Evolutionary conservation across 2,113 vertebrate genomes (phyloP), one percentile per base, ranked within the genome.

Genomic region (Cyanoderma ruficeps): DNA sequence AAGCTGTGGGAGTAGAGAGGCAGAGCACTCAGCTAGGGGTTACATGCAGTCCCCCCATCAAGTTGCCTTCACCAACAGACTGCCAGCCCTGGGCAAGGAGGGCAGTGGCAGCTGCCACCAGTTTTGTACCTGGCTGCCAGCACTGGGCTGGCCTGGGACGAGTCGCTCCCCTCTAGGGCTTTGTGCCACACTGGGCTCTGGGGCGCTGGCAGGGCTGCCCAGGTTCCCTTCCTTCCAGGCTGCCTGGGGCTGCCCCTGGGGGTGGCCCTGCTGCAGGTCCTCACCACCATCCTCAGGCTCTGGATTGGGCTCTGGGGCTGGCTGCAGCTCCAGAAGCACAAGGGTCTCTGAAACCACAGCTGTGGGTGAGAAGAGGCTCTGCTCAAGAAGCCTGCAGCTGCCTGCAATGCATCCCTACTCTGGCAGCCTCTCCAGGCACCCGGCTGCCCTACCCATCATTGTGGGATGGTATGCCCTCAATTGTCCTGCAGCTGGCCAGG

Each of bases 321-420:
- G 89, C 46, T 91, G 98, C 28, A 98, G 95, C 92, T 98, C 98
- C 12, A 98, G 94, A 70, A 98, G 97, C 83, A 98, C 87, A 7
- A 98, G 94, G 94, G 98, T 98, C 78, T 92, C 97, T 0, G 97
- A 97, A 37, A 96, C 97, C 19, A 95, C 74, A 10, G 95, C 98
- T 99, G 90, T 2, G 2, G 35, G 46, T 82, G 24, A 86, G 28
- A 84, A 79, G 14, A 53, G 42, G 69, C 33, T 90, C 41, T 2
- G 11, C 25, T 24, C 0, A 0, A 42, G 23, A 71, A 76, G n/a
- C 33, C 41, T 27, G 22, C 6, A 13, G 46, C 35, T 71, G 6
- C 52, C 49, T 61, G 61, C 39, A 63, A n/a, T 75, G 31, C 61
- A 79, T 41, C 41, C 25, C 46, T 24, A 10, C 16, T 56, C 39